Evolutionary conservation across 2,113 vertebrate species (phyloP).

Genomic region (Eubucco bourcierii): DNA sequence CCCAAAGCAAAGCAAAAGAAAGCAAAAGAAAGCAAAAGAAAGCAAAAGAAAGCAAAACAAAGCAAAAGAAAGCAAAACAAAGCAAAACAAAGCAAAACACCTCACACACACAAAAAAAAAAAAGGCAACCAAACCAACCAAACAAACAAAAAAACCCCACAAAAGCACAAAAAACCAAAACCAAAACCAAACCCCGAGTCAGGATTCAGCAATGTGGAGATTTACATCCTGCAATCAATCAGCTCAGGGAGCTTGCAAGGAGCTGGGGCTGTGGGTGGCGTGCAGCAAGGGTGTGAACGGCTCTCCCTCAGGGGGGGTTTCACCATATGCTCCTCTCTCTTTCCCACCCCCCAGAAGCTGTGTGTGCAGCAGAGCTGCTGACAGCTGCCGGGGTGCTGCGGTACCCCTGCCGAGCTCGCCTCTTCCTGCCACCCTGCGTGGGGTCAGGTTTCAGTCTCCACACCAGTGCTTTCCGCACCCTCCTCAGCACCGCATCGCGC

Average conservation of each 20-base stretch:
- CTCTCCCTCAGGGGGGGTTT: neutral
- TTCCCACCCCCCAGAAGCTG: neutral
- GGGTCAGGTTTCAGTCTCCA: rapidly evolving
- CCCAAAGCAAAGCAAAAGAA: no score
- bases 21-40: no score
- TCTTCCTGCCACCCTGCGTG: neutral
- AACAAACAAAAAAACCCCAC: no score
- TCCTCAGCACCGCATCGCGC: rapidly evolving
- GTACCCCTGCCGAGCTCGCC: neutral
- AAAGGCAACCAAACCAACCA: no score
- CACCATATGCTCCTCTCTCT: neutral
- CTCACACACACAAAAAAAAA: neutral
- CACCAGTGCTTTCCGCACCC: rapidly evolving
- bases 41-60: no score
- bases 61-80: no score
- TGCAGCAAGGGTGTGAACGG: neutral
- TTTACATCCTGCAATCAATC: neutral
- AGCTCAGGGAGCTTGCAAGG: neutral
- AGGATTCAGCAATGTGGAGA: neutral
- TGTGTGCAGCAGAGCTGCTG: rapidly evolving
- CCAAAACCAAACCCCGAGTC: neutral
- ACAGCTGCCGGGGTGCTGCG: neutral
- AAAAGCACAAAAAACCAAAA: no score
- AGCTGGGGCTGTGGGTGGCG: neutral
- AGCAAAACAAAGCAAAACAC: no score